Base-by-base conservation (phyloP, 2,888 invertebrate genomes). In the Drepana falcataria region DNA sequence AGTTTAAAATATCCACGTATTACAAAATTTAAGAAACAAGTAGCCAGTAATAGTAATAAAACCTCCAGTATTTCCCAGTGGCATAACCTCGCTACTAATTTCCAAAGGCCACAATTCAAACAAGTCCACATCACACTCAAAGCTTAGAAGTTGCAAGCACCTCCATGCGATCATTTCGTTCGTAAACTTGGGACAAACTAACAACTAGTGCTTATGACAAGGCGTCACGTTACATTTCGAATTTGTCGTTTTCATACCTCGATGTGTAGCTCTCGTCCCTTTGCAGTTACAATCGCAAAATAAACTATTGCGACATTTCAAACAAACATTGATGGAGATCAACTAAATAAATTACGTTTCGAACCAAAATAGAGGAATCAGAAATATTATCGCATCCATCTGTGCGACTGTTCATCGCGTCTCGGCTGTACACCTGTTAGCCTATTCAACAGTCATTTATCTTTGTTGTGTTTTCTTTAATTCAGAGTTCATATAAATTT, bases 171-270 rank as follows among this genome's bases (percentile, higher is more conserved):
- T 57, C 21, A 21, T 21, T 21, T 21, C 21, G 21, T 21, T 21
- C 21, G 21, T 51, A 54, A 60, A 64, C 59, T 64, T 61, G 54
- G 57, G 57, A 63, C 61, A 60, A 21, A 47, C 54, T 49, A 53
- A 57, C 63, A 66, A 60, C 59, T 63, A 63, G 59, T 63, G 68
- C 65, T 65, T 63, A 66, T 66, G 69, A 72, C 68, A 70, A 64
- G 60, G 59, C 57, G 67, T 66, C 66, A 57, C 51, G 53, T 57
- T 55, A 48, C 53, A 59, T 66, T 59, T 60, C 53, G 48, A 56
- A 49, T 55, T 56, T 55, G 51, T 53, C 48, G 37, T 21, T 54
- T 40, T 7, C 7, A 48, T 59, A 63, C 60, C 61, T 60, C 58
- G 59, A 68, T 66, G 61, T 60, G 51, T 47, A 52, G 58, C 57